Evolutionary conservation across 1,140 invertebrate genomes (phyloP).

Genomic region (Drosophila leontia): DNA sequence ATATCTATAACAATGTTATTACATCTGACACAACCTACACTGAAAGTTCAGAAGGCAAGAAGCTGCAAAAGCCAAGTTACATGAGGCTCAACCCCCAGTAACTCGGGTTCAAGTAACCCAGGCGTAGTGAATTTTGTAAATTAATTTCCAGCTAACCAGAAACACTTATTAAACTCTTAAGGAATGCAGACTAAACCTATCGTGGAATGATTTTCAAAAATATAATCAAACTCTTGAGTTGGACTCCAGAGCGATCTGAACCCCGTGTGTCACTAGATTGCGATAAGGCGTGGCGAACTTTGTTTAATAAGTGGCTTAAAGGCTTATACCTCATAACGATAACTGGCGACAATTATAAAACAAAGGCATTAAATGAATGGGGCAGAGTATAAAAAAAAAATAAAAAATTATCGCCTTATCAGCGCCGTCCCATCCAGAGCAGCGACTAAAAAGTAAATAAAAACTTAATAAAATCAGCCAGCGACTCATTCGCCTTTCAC

Average conservation of each 20-base stretch:
- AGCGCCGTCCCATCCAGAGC: slow-evolving; percentile 21
- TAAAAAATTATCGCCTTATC: slow-evolving; percentile 33
- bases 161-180: background rate
- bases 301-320: slow-evolving; percentile 47
- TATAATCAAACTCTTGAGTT: slow-evolving; percentile 15
- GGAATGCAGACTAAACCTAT: background rate
- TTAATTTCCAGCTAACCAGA: background rate
- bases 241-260: slow-evolving; percentile 24
- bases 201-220: slow-evolving; percentile 7
- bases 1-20: background rate
- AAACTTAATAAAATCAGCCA: slow-evolving; percentile 32
- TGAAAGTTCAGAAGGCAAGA: background rate
- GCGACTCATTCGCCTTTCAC: slow-evolving; percentile 43
- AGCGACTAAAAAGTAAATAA: slow-evolving; percentile 30
- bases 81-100: background rate
- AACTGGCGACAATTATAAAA: slow-evolving; percentile 51
- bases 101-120: background rate
- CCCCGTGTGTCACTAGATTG: slow-evolving; percentile 41
- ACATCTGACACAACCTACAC: background rate
- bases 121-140: background rate
- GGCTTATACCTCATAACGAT: slow-evolving; percentile 44
- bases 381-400: slow-evolving; percentile 13
- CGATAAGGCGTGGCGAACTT: slow-evolving; percentile 45
- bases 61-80: background rate
- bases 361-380: slow-evolving; percentile 47